Conservation (phyloP, 1,140 invertebrate genomes). For the Manduca sexta region DNA sequence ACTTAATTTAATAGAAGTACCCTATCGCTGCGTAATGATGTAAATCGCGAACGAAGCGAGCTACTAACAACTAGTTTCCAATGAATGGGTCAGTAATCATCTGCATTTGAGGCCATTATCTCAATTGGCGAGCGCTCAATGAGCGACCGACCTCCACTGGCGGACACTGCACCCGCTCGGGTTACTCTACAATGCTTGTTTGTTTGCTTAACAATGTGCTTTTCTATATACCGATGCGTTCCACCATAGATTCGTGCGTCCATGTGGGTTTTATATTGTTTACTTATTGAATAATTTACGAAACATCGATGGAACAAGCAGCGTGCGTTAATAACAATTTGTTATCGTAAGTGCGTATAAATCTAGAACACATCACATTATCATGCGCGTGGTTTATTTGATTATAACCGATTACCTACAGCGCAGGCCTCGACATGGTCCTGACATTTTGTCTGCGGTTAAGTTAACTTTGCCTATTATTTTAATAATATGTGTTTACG, state of each 20-base stretch:
- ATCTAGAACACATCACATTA: conserved; percentile 11
- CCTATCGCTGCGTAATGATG: conserved; percentile 32
- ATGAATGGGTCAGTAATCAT: conserved; percentile 68
- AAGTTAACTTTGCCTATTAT: too few species aligned
- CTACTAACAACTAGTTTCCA: conserved; percentile 51
- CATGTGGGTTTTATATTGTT: background rate
- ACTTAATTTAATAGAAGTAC: conserved; percentile 35
- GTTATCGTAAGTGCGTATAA: conserved; percentile 11
- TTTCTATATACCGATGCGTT: conserved; percentile 23
- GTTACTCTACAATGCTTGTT: conserved; percentile 33
- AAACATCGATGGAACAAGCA: background rate
- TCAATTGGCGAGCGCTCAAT: conserved; percentile 65
- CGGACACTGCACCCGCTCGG: conserved; percentile 59
- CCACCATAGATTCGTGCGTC: background rate
- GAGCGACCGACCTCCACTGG: conserved; percentile 42
- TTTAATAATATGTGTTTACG: too few species aligned
- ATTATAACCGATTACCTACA: conserved; percentile 13
- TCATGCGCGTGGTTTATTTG: conserved; percentile 14
- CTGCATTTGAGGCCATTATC: conserved; percentile 66
- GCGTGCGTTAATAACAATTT: conserved; percentile 1
- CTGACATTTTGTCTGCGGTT: conserved; percentile 1
- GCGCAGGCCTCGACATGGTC: conserved; percentile 4
- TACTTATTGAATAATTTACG: too few species aligned
- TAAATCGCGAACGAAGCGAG: conserved; percentile 38
- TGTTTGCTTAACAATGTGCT: conserved; percentile 59